Base-by-base conservation (phyloP, 1,140 invertebrate genomes). In the Dysdera silvatica region DNA sequence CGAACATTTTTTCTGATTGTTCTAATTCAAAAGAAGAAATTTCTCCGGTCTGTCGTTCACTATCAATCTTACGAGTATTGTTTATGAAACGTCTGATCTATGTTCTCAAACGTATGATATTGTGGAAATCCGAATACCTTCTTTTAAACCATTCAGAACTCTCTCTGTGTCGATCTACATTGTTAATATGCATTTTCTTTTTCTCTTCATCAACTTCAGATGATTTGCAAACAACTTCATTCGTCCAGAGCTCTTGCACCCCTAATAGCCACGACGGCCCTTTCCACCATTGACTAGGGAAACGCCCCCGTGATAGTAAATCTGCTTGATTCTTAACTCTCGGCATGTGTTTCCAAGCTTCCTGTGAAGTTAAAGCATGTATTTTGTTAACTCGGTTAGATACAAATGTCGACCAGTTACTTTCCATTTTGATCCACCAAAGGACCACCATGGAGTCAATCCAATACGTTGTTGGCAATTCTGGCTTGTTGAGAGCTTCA, bases 301-400 rank as follows among this genome's bases (percentile, higher is more conserved):
- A 14, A 31, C 53, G 31, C 4, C 52, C 61, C 0, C 40, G 24
- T 6, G 51, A 45, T 18, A 37, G 14, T n/a, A 63, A 18, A 32
- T 56, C 52, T 0, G 61, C 52, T 4, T 26, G 40, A 35, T 63
- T 63, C 7, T 31, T 55, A 20, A 29, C 18, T 45, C 53, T 41
- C 23, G 51, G 12, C 23, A 43, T 18, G 37, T 63, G 40, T 47
- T 41, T 41, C 35, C 52, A 63, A 7, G 18, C 2, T 23, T 56
- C 29, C n/a, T 20, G 29, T 14, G 40, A 47, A 28, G 52, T 56
- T 0, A 57, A 24, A 23, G 24, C 10, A 28, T 16, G 18, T 4
- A 57, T 57, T 54, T 20, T 29, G 26, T 49, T 45, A 47, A 57
- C 29, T 14, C 53, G 41, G 37, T 57, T 63, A 16, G 26, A 35